Percentiles rank a stretch among this genome's conserved stretches.
phyloP scores from a whole-genome alignment of 2,888 invertebrate genomes.

The Synanthedon vespiformis region DNA sequence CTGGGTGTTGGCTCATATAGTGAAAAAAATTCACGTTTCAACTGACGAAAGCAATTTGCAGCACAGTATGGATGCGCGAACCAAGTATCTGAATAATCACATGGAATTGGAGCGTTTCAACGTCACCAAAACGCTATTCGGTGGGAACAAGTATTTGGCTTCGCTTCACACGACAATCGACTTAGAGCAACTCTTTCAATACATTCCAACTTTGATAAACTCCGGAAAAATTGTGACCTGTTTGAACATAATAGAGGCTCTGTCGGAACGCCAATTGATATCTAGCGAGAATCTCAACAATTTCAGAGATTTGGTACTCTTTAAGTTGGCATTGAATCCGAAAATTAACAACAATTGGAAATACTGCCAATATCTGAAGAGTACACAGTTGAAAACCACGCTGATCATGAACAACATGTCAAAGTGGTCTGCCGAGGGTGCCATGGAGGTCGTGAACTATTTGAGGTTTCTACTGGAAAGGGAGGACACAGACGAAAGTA shows the following conservation, averaged over 20 bases:
- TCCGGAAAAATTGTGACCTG: slow-evolving; percentile 59
- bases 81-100: slow-evolving; percentile 71
- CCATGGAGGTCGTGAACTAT: slow-evolving; percentile 60
- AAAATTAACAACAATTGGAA: slow-evolving; percentile 58
- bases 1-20: slow-evolving; percentile 77
- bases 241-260: slow-evolving; percentile 65
- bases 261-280: slow-evolving; percentile 69
- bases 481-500: slow-evolving; percentile 49
- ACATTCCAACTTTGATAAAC: slow-evolving; percentile 55
- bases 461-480: slow-evolving; percentile 52
- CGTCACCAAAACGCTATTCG: slow-evolving; percentile 62
- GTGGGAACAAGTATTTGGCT: slow-evolving; percentile 70
- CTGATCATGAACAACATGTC: slow-evolving; percentile 66
- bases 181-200: slow-evolving; percentile 58
- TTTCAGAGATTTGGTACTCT: slow-evolving; percentile 71
- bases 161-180: slow-evolving; percentile 71
- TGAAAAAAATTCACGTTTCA: slow-evolving; percentile 73
- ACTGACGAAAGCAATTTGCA: slow-evolving; percentile 56
- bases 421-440: slow-evolving; percentile 69
- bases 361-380: slow-evolving; percentile 63
- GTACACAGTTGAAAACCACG: slow-evolving; percentile 58
- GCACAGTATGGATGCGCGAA: slow-evolving; percentile 68
- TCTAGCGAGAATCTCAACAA: slow-evolving; percentile 65
- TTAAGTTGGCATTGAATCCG: slow-evolving; percentile 66
- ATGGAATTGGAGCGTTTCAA: slow-evolving; percentile 68